phyloP scores from a whole-genome alignment of 2,113 vertebrate species.

The Notarius lentiginosus region DNA sequence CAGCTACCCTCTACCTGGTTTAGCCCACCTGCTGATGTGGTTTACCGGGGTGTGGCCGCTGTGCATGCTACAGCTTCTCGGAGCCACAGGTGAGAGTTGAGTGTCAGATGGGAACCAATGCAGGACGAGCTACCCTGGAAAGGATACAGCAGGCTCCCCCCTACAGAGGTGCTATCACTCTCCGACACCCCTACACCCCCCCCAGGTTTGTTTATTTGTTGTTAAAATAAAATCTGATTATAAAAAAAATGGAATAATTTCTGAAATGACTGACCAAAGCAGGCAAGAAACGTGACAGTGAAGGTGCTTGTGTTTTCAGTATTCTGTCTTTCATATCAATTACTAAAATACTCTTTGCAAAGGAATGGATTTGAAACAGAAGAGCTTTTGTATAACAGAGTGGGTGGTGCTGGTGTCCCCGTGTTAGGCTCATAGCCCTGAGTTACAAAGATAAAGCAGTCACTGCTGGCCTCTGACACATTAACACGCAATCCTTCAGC shows the following conservation, averaged over 20 bases:
- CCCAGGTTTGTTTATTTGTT: too few species aligned
- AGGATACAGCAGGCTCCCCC: too few species aligned
- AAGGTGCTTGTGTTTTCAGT: constrained; percentile 4
- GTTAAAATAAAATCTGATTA: too few species aligned
- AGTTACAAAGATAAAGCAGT: constrained; percentile 21
- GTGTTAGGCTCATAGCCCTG: constrained; percentile 12
- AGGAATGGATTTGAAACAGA: constrained; percentile 45
- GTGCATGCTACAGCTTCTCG: too few species aligned
- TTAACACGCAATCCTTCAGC: constrained; percentile 21
- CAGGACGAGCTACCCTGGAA: too few species aligned
- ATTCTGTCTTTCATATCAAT: constrained; percentile 3
- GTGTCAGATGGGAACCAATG: too few species aligned
- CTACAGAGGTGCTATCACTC: too few species aligned
- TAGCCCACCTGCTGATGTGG: too few species aligned
- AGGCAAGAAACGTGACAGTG: not conserved
- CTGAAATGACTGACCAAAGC: not conserved
- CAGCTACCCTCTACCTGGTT: too few species aligned
- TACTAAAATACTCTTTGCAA: constrained; percentile 8
- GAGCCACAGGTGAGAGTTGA: too few species aligned
- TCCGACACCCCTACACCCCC: too few species aligned
- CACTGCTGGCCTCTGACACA: constrained; percentile 8
- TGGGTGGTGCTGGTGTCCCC: constrained; percentile 8
- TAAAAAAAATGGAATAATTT: not conserved
- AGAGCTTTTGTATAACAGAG: constrained; percentile 39
- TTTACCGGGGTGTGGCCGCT: too few species aligned